These are phyloP conservation scores for Trachelus iudaicus DNA, from an alignment of 2,888 invertebrate species.

Conservation along the genomic window DNA sequence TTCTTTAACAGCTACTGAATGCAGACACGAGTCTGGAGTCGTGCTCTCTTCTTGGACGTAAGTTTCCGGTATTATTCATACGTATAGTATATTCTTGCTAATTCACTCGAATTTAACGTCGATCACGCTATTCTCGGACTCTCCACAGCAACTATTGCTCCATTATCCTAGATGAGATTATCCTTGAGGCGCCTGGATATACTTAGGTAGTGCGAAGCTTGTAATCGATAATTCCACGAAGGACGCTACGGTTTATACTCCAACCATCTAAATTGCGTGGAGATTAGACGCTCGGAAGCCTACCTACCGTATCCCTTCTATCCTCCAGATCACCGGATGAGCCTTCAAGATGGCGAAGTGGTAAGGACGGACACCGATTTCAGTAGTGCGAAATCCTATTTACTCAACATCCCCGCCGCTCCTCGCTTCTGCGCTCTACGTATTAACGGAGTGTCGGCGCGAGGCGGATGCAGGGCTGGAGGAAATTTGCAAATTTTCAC, in stretches of 20 bases:
- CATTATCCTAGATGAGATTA: not conserved
- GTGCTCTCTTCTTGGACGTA: not conserved
- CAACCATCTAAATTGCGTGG: conserved; percentile 55
- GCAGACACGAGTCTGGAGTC: not conserved
- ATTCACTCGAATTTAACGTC: not conserved
- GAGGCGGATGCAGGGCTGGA: conserved; percentile 18
- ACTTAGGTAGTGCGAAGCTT: conserved; percentile 22
- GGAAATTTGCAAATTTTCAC: conserved; percentile 64
- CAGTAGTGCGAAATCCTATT: not conserved
- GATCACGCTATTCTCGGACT: not conserved
- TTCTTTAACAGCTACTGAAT: not conserved
- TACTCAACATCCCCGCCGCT: not conserved
- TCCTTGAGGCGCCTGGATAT: not conserved
- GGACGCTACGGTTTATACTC: not conserved
- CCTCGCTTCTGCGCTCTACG: not conserved
- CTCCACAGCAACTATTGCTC: not conserved
- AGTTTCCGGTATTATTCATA: not conserved
- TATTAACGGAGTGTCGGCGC: conserved; percentile 5
- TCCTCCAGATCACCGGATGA: conserved; percentile 5
- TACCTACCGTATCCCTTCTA: conserved; percentile 27
- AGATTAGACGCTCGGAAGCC: conserved; percentile 52
- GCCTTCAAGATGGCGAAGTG: not conserved
- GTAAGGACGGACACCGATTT: not conserved
- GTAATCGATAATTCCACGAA: conserved; percentile 48
- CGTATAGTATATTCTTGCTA: not conserved